Conservation (phyloP, 2,797 vertebrate species). For the Momotus momota region DNA sequence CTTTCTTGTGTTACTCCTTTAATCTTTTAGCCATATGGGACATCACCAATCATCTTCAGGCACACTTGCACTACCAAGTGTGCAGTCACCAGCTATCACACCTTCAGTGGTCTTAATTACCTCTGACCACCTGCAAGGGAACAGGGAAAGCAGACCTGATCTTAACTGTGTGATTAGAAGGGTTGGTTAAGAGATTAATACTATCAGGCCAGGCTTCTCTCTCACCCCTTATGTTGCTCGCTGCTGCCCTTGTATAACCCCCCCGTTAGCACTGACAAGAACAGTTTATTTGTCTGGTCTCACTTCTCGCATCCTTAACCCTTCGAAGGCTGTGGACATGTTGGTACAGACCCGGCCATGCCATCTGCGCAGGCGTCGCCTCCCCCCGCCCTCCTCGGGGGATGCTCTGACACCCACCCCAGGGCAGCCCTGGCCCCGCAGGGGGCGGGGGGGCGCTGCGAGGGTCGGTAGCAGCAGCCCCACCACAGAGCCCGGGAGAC, state of each 20-base stretch:
- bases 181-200: fast-evolving
- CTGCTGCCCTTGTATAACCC: neutral
- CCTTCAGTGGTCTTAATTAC: neutral
- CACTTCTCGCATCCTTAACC: neutral
- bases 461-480: neutral
- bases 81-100: neutral
- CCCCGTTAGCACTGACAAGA: neutral
- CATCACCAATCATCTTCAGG: no score
- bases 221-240: neutral
- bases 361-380: fast-evolving
- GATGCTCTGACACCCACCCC: neutral
- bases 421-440: neutral
- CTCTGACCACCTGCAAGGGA: neutral
- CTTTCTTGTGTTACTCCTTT: neutral
- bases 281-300: neutral
- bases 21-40: neutral
- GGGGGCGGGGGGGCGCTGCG: no score
- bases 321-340: fast-evolving
- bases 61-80: fast-evolving
- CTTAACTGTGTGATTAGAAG: neutral
- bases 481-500: neutral
- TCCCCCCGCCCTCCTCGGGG: neutral
- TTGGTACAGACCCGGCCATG: fast-evolving
- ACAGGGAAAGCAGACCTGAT: neutral
- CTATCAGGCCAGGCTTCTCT: neutral